Evolutionary conservation across 2,113 vertebrate species (phyloP), one percentile per base, ranked within the genome.

Genomic region (Phoenicopterus ruber): DNA sequence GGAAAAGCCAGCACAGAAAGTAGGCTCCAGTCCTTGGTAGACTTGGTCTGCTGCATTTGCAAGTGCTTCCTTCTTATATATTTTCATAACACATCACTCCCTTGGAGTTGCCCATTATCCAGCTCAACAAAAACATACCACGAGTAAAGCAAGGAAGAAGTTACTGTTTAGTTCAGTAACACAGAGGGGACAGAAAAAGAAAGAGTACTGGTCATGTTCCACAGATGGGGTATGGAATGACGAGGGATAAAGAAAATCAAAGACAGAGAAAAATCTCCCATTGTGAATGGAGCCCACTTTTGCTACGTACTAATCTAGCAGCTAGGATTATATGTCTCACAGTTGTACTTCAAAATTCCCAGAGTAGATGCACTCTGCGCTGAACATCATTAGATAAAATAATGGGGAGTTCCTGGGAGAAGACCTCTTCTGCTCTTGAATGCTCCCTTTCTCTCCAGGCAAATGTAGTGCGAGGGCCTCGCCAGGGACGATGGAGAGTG

Each of bases 241-340:
- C 1, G 13, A 71, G 16, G 34, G 38, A 58, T 36, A 54, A 89
- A 71, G 42, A 70, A 73, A 90, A 70, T 13, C 32, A 46, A 49
- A 67, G 29, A 17, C 18, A 67, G 6, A 65, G 29, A 44, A 83
- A 42, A 86, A 55, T 61, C 9, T 86, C 17, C n/a, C 18, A 0
- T 0, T 62, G 25, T 10, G 32, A 40, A 26, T 1, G 5, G 25
- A 89, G 34, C 4, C 7, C 46, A 54, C 7, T 61, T 66, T 73
- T 81, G 13, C 29, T 19, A 4, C 2, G 3, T 40, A n/a, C 18
- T 44, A 49, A 1, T 8, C 17, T 69, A 58, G 8, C 19, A 47
- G 11, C n/a, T 11, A 36, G 21, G 16, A n/a, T 59, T 26, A 2
- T 11, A 1, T 1, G 11, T 49, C 32, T 63, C 12, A 0, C 13